Base-by-base conservation (phyloP, 2,888 invertebrate species). In the Barypeithes pellucidus region DNA sequence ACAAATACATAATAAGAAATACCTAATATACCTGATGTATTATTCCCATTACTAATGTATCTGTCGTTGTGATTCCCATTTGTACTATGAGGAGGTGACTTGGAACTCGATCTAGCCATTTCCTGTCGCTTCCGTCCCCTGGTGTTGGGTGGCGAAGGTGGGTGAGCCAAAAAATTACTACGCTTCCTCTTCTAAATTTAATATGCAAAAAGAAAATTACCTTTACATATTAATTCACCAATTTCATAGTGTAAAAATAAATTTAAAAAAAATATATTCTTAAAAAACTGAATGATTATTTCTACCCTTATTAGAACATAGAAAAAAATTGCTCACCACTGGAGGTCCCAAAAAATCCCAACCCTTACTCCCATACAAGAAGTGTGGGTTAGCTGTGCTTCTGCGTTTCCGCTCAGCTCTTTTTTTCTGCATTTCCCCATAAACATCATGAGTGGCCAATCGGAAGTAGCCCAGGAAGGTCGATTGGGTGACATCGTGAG, bases 361-460 rank as follows among this genome's bases (percentile, higher is more conserved):
- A 77, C 84, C 84, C 79, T 82, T 84, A 67, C 83, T 87, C 24
- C 87, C 87, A 81, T 89, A 89, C 18, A 89, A 83, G 79, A 89
- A 89, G 75, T 89, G 88, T 0, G 88, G 88, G 81, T 88, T 89
- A 1, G 89, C 88, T 7, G 89, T 89, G 72, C 89, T 89, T 43
- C 89, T 83, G 33, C 89, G 82, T 78, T 89, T 89, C 41, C 89
- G 83, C 79, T 89, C 89, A 9, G 87, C 87, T 63, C 88, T 83
- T 75, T 86, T 87, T 73, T 88, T 88, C 78, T 88, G 88, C 80
- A 89, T 84, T 79, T 89, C 89, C 43, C 85, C 84, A 75, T 83
- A 87, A 14, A 85, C 84, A 41, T 85, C 86, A 39, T 86, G 87
- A 7, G 89, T 89, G 59, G 87, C 87, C 60, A 89, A 82, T 22